Evolutionary conservation across 30 jellyfish, hydroid and myxozoan genomes (phyloP).

Genomic region (Rhopilema esculentum): DNA sequence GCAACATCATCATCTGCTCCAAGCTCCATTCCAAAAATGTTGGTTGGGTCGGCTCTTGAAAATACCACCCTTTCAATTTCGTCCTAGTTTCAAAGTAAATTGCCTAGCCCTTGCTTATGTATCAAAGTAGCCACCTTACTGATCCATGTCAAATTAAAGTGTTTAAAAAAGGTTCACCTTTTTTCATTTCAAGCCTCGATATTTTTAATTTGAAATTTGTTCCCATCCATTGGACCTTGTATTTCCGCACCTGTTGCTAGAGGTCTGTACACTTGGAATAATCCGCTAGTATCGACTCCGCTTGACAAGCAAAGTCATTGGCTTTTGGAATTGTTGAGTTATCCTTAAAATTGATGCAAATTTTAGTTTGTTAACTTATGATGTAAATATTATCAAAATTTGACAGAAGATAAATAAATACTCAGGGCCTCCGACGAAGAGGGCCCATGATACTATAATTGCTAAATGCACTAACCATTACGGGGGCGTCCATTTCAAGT

Average conservation of each 20-base stretch:
- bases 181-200: not conserved
- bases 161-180: not conserved
- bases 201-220: not conserved
- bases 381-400: not conserved
- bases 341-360: not conserved
- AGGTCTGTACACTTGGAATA: not conserved
- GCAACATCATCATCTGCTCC: too few species aligned
- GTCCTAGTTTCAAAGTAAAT: not conserved
- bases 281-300: not conserved
- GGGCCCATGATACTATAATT: not conserved
- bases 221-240: not conserved
- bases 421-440: not conserved
- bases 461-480: not conserved
- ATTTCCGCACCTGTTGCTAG: not conserved
- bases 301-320: not conserved
- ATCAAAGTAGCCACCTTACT: not conserved
- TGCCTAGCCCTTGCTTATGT: not conserved
- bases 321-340: not conserved
- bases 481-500: not conserved
- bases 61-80: not conserved
- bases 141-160: not conserved
- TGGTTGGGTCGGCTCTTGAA: not conserved
- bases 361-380: not conserved
- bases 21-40: not conserved
- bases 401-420: not conserved